These are phyloP conservation scores for Cordilura impudica DNA, from an alignment of 2,888 invertebrate species.

Conservation along the genomic window DNA sequence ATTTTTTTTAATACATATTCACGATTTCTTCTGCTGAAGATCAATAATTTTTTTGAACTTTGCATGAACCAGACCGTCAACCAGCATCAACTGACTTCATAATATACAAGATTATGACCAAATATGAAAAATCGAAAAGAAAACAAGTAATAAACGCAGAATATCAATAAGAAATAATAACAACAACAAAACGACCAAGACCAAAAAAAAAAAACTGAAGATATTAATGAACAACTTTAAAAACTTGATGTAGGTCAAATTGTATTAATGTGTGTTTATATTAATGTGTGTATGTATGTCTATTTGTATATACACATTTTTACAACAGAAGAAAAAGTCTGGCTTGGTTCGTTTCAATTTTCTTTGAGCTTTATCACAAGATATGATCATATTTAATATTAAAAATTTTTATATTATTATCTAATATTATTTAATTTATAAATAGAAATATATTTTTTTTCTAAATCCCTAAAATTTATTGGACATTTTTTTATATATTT, in stretches of 20 bases:
- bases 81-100: constrained; percentile 5
- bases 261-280: constrained; percentile 19
- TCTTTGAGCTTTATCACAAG: too few species aligned
- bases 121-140: constrained; percentile 7
- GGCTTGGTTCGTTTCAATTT: too few species aligned
- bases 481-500: too few species aligned
- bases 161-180: constrained; percentile 20
- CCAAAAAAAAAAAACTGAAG: constrained; percentile 23
- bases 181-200: not conserved
- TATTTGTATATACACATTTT: too few species aligned
- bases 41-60: constrained; percentile 29
- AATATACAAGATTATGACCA: constrained; percentile 10
- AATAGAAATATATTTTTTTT: too few species aligned
- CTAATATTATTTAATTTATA: too few species aligned
- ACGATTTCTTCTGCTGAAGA: constrained; percentile 9
- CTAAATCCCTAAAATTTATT: too few species aligned
- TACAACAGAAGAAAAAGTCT: too few species aligned
- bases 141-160: constrained; percentile 10
- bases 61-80: constrained; percentile 31
- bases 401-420: not conserved
- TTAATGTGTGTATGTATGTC: too few species aligned
- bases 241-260: constrained; percentile 62
- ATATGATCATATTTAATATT: too few species aligned
- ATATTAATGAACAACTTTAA: constrained; percentile 56
- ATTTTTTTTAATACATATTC: not conserved